Evolutionary conservation across 2,888 invertebrate genomes (phyloP), one percentile per base, ranked within the genome.

Genomic region (Liopterus haemorrhoidalis): DNA sequence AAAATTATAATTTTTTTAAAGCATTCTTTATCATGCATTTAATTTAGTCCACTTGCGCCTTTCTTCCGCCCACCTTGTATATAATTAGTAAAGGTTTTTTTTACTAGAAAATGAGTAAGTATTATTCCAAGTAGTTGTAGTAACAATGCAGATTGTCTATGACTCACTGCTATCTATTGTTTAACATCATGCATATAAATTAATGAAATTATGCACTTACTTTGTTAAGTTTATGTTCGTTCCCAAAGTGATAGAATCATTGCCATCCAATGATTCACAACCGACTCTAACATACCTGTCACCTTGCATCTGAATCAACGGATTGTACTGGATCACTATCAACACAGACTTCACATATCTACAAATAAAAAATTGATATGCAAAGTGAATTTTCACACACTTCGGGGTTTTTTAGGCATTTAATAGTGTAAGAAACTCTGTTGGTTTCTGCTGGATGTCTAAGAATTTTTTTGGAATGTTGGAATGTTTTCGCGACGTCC

Each of bases 261-360:
- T 68, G 28, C 72, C 71, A 53, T 83, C 75, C n/a, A 84, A 79
- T n/a, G n/a, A n/a, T n/a, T n/a, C n/a, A 59, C 88, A 88, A 1
- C 86, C 86, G 4, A 87, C 81, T 56, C 83, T 80, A 45, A 89
- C 79, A 56, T 87, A 78, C 46, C 88, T 77, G 67, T 91, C 91
- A 0, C 86, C 87, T 47, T 86, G 81, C 11, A 87, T 83, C 67
- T 90, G 89, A 47, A 91, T 85, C 54, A 88, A 79, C 0, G 82
- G 79, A 67, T 90, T 89, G 66, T 85, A 84, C 65, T 90, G 90
- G 39, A 91, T 76, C 58, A 89, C 81, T 56, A 90, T 74, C 59
- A 85, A 78, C 16, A 81, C 81, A 59, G 83, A 82, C 30, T 85
- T 78, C 59, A 86, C 75, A 2, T 83, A 85, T 59, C 87, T 87